Evolutionary conservation across 1,140 invertebrate species (phyloP).

Genomic region (Diprion similis): DNA sequence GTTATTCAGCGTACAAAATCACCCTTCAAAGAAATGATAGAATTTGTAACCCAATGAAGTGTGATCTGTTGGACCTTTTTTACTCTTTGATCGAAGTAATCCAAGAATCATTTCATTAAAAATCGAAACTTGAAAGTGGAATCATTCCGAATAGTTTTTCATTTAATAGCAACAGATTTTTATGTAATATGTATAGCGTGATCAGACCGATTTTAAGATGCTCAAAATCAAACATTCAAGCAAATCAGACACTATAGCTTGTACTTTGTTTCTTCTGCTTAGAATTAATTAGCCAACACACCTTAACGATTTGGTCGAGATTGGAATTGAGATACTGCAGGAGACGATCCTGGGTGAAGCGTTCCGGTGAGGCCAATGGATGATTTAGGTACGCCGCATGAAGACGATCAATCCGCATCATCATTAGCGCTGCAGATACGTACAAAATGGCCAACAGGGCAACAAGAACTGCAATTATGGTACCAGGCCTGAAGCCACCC

Average conservation of each 20-base stretch:
- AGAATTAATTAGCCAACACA: slow-evolving; percentile 16
- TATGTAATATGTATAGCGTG: no score
- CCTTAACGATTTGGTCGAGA: slow-evolving; percentile 57
- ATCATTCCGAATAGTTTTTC: no score
- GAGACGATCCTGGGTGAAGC: slow-evolving; percentile 53
- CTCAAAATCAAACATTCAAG: background rate
- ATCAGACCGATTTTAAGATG: background rate
- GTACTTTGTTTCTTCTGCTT: no score
- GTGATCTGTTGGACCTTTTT: no score
- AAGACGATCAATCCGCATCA: slow-evolving; percentile 55
- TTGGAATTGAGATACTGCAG: slow-evolving; percentile 56
- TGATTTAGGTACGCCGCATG: slow-evolving; percentile 57
- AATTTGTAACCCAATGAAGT: no score
- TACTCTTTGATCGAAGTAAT: no score
- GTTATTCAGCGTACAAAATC: no score
- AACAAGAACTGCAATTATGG: slow-evolving; percentile 44
- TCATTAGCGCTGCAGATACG: slow-evolving; percentile 57
- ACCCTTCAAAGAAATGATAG: no score
- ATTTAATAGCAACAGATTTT: no score
- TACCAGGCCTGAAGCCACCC: slow-evolving; percentile 38
- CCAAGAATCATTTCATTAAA: no score
- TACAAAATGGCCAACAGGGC: slow-evolving; percentile 48
- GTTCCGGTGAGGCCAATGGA: slow-evolving; percentile 52
- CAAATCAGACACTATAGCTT: background rate
- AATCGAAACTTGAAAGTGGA: no score